phyloP scores from a whole-genome alignment of 2,797 vertebrate genomes.

The Rhinoraja longicauda region DNA sequence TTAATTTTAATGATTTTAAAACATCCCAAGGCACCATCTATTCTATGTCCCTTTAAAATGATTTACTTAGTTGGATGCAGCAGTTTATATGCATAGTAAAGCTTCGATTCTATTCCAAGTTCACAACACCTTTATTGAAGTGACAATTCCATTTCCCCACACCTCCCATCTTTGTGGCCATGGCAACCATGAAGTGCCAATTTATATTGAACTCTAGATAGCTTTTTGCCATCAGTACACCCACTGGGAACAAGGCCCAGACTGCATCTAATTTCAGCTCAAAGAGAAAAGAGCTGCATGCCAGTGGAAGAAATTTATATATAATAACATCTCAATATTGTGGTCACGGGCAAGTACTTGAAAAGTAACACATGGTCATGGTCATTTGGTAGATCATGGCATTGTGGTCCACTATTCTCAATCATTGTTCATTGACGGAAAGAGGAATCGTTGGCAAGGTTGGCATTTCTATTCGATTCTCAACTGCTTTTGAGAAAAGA shows the following conservation, averaged over 20 bases:
- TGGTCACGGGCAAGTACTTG: background rate
- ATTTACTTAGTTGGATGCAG: background rate
- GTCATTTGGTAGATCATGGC: background rate
- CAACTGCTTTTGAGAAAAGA: too few relatives aligned
- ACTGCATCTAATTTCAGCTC: background rate
- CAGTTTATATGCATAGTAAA: background rate
- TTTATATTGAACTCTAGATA: background rate
- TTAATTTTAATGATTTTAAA: background rate
- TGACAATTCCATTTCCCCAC: background rate
- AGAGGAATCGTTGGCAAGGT: too few relatives aligned
- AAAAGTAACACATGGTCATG: background rate
- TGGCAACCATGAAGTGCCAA: background rate
- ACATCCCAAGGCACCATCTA: background rate
- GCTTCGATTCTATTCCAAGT: background rate
- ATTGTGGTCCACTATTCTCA: background rate
- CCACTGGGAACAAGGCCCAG: background rate
- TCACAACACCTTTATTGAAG: background rate
- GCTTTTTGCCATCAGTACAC: background rate
- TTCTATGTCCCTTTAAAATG: background rate
- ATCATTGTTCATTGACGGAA: too few relatives aligned
- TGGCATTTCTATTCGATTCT: too few relatives aligned
- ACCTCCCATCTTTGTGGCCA: background rate
- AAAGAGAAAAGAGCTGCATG: background rate
- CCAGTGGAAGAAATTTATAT: background rate
- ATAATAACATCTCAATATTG: background rate